phyloP scores from a whole-genome alignment of 1,140 invertebrate genomes.

The Diuraphis noxia region DNA sequence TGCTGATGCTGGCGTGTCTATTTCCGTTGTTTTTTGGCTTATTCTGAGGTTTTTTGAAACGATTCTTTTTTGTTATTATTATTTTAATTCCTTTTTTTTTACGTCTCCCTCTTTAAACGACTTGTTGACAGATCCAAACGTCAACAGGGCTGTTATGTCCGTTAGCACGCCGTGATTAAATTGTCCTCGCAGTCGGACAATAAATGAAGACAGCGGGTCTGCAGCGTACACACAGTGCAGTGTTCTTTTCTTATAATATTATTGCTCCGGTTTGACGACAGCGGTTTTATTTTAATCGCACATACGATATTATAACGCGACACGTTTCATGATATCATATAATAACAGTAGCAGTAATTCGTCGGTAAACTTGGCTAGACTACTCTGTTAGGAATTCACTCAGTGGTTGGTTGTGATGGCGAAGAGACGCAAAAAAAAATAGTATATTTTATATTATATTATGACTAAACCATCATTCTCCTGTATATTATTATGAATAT shows the following conservation, averaged over 20 bases:
- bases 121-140: slow-evolving; percentile 20
- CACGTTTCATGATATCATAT: not conserved
- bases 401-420: not conserved
- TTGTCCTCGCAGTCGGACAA: slow-evolving; percentile 25
- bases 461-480: not conserved
- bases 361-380: slow-evolving; percentile 18
- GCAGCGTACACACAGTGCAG: not conserved
- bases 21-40: slow-evolving; percentile 41
- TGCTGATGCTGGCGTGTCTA: not conserved
- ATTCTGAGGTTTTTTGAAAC: not conserved
- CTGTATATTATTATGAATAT: not conserved
- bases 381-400: not conserved
- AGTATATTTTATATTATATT: not conserved
- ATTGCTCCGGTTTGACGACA: slow-evolving; percentile 25
- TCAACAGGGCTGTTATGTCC: slow-evolving; percentile 31
- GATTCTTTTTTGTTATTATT: not conserved
- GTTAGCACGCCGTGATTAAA: slow-evolving; percentile 29
- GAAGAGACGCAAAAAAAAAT: not conserved
- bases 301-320: not conserved
- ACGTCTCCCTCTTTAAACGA: slow-evolving; percentile 19
- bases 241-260: not conserved
- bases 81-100: slow-evolving; percentile 18
- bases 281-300: slow-evolving; percentile 44
- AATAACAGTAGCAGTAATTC: not conserved
- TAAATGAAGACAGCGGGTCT: not conserved